Base-by-base conservation (phyloP, 2,113 vertebrate species). In the Meleagris gallopavo region DNA sequence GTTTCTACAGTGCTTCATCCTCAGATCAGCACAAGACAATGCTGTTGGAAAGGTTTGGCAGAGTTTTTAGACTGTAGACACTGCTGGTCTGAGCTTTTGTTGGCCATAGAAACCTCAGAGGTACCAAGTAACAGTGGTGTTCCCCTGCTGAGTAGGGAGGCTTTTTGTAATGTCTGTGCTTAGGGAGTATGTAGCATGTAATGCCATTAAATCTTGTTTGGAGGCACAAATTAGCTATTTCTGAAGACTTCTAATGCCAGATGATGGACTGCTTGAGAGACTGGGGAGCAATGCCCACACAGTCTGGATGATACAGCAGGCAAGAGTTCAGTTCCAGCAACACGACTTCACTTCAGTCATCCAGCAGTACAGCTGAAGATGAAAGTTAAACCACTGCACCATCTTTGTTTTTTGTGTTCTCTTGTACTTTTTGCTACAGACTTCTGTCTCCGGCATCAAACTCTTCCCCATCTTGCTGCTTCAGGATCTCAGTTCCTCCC, bases 211-310 rank as follows among this genome's bases (percentile, higher is more conserved):
- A 41, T 32, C 21, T 58, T 70, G 4, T 62, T 85, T 73, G 30
- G 32, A 78, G 46, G 40, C 13, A 40, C 5, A 86, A 43, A 52
- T 29, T 34, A 64, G 15, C 32, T 78, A 15, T 57, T 50, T 73
- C 19, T 64, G 6, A 78, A 74, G 60, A 4, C 1, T 4, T 4
- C 65, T 77, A 30, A 30, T 17, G 22, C 38, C 41, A 50, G 32
- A 18, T 52, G 32, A 70, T 11, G 34, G 24, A 55, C 16, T 70
- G 21, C 5, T 64, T 66, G 5, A 7, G 11, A 45, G 64, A 18
- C n/a, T 6, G 9, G 7, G 27, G 3, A 1, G 1, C 17, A 84
- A 27, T n/a, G 11, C 7, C 13, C n/a, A 71, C 17, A 65, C 11
- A 46, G 52, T 40, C 18, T 71, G 38, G 4, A 7, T 34, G 22